Conservation (phyloP, 2,888 invertebrate species). For the Hofmannophila pseudospretella region DNA sequence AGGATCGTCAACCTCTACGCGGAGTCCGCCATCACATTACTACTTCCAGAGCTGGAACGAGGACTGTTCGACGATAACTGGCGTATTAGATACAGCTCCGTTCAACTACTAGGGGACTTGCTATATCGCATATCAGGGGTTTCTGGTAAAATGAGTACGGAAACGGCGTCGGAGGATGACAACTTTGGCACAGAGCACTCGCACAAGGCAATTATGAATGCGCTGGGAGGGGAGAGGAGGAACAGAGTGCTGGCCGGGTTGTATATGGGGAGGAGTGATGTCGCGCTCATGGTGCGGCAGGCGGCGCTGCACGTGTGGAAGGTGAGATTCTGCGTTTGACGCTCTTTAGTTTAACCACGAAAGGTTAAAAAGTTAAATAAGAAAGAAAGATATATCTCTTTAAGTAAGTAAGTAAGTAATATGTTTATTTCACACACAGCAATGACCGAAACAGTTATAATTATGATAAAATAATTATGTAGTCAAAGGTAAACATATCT, state of each 20-base stretch:
- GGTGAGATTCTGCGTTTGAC: no score
- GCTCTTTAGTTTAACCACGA: no score
- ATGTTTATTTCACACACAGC: no score
- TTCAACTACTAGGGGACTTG: constrained; percentile 96
- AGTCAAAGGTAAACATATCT: no score
- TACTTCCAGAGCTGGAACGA: constrained; percentile 94
- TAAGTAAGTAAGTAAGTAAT: no score
- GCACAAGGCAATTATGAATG: constrained; percentile 91
- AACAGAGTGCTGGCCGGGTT: constrained; percentile 95
- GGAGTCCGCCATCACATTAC: constrained; percentile 93
- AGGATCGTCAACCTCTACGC: constrained; percentile 97
- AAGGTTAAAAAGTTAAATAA: no score
- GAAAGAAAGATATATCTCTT: no score
- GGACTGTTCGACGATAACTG: constrained; percentile 99
- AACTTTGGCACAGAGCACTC: constrained; percentile 99
- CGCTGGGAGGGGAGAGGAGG: constrained; percentile 92
- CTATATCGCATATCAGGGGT: constrained; percentile 98
- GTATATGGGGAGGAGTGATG: constrained; percentile 98
- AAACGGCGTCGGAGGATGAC: constrained; percentile 98
- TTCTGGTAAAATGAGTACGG: constrained; percentile 99
- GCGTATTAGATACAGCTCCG: constrained; percentile 96
- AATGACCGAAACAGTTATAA: no score
- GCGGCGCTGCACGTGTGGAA: constrained; percentile 99
- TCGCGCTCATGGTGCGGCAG: constrained; percentile 97
- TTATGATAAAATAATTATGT: no score